Percentiles rank a stretch among this genome's conserved stretches.
Evolutionary conservation across 2,797 vertebrate species (phyloP).

Genomic region (Garrulus glandarius): DNA sequence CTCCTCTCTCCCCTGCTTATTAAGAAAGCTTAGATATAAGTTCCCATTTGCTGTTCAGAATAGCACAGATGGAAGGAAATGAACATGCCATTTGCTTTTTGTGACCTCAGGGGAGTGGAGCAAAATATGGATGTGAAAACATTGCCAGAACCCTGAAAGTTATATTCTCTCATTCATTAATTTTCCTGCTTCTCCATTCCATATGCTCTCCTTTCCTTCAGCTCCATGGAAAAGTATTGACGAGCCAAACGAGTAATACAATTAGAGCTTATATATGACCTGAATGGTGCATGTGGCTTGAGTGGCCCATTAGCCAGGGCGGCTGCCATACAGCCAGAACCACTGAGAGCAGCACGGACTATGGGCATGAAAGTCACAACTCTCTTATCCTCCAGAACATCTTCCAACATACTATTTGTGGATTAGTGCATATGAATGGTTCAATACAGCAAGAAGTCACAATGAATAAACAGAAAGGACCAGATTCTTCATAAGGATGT

Average conservation of each 20-base stretch:
- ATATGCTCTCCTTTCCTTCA: conserved; percentile 49
- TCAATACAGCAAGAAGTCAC: conserved; percentile 7
- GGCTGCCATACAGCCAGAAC: not conserved
- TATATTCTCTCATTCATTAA: conserved; percentile 64
- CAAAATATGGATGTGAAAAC: conserved; percentile 58
- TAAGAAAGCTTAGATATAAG: conserved; percentile 54
- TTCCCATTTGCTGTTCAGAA: conserved; percentile 40
- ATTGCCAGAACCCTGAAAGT: conserved; percentile 58
- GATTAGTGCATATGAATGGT: not conserved
- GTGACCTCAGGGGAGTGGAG: conserved; percentile 54
- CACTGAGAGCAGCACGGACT: not conserved
- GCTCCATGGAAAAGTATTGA: conserved; percentile 53
- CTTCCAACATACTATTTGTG: not conserved
- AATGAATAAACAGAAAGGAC: conserved; percentile 29
- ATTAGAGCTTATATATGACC: conserved; percentile 49
- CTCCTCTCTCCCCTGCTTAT: conserved; percentile 22
- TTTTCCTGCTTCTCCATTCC: conserved; percentile 61
- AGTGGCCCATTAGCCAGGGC: not conserved
- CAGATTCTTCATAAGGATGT: conserved; percentile 16
- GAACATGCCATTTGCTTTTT: conserved; percentile 65
- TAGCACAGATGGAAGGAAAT: conserved; percentile 66
- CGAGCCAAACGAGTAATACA: conserved; percentile 50
- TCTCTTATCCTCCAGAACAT: not conserved
- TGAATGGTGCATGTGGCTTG: not conserved
- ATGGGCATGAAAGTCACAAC: not conserved